Base-by-base conservation (phyloP, 2,113 vertebrate genomes). In the Myanophis thanlyinensis region DNA sequence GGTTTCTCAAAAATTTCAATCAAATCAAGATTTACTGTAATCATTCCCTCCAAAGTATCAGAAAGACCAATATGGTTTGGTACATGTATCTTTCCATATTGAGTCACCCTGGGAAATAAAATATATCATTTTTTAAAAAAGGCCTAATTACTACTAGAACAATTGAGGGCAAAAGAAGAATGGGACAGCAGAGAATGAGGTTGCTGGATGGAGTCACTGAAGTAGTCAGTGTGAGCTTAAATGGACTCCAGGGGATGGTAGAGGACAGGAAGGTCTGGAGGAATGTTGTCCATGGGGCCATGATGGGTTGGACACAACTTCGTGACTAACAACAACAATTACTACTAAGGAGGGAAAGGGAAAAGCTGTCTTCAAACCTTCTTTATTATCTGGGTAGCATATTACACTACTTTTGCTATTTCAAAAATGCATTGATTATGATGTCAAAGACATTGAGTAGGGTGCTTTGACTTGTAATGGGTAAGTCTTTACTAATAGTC, bases 401-500 rank as follows among this genome's bases (percentile, higher is more conserved):
- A 62, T 53, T 30, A 89, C 89, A 46, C 23, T 90, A 1, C 88
- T 88, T 84, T 30, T 51, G 0, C 56, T 51, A 30, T 85, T 93
- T 62, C 40, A 51, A 67, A 52, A 86, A 52, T 48, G 1, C 15
- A n/a, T 62, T 46, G 18, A 35, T 52, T n/a, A 35, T 84, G 49
- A 80, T 44, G 44, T 84, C 27, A 5, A n/a, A 52, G 35, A 15
- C 25, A 87, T 7, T 4, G 23, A 80, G n/a, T 49, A 47, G 49
- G 48, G 85, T 35, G 90, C 85, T 3, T 48, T 53, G 25, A 54
- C 30, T 91, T 12, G 73, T 67, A 91, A 85, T 5, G 90, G 1
- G 4, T 62, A 23, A 88, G 30, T 4, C 23, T 95, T 95, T 96
- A 88, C 30, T n/a, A 62, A 62, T n/a, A n/a, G 59, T 67, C 62